These are phyloP conservation scores for Helicorthomorpha holstii DNA, from an alignment of 1,140 invertebrate genomes.

Conservation along the genomic window DNA sequence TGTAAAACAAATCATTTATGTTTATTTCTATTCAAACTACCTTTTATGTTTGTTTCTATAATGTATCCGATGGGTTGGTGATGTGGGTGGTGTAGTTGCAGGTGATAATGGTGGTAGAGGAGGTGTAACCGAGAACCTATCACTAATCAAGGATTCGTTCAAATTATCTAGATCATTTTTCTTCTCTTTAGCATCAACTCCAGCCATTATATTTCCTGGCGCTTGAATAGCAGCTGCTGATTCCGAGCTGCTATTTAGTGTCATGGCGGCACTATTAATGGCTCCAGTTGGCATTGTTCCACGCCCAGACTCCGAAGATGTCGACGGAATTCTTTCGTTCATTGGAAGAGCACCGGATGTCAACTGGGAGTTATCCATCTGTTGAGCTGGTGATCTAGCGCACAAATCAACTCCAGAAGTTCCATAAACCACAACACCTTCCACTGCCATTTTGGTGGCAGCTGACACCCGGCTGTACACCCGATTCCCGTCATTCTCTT, in stretches of 20 bases:
- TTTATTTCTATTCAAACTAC: too few relatives aligned
- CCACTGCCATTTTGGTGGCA: background rate
- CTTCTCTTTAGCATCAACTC: background rate
- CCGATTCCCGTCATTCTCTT: too few relatives aligned
- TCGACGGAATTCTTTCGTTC: background rate
- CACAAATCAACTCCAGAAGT: background rate
- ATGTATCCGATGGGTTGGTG: too few relatives aligned
- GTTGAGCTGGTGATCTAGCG: background rate
- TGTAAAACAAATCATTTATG: too few relatives aligned
- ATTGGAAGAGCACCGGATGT: background rate
- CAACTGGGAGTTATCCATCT: background rate
- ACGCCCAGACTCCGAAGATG: background rate
- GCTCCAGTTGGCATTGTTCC: background rate
- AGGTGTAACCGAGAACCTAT: slow-evolving; percentile 50
- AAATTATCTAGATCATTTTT: background rate
- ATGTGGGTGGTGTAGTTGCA: background rate
- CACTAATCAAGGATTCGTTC: slow-evolving; percentile 32
- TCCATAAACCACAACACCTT: background rate
- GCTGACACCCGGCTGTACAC: background rate
- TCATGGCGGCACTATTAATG: background rate
- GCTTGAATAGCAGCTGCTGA: background rate
- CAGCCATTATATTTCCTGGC: background rate
- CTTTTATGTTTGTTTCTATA: too few relatives aligned
- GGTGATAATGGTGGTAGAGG: slow-evolving; percentile 57
- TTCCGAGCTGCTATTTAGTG: background rate